Evolutionary conservation across 2,888 invertebrate genomes (phyloP), one percentile per base, ranked within the genome.

Genomic region (Aporophyla nigra): DNA sequence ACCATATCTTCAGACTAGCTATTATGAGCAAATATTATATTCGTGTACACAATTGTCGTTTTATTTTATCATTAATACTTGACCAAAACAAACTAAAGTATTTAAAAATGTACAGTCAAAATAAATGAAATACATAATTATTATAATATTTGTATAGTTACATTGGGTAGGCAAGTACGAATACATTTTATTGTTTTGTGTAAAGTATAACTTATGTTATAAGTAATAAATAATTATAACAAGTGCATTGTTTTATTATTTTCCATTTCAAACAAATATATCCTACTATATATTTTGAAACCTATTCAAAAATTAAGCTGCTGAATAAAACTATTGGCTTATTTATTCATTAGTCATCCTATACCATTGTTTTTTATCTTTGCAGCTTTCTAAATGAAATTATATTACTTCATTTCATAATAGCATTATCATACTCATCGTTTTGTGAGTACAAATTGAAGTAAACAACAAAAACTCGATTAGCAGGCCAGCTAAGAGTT

Each of bases 171-270:
- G 65, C 46, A 72, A 76, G 76, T 79, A 77, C 71, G 58, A 76
- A 62, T 74, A 76, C 73, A 76, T 75, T 62, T 67, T 78, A 82
- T 69, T 72, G 59, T 83, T 77, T 80, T 85, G 67, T 87, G 83
- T 83, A 83, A 83, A 81, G 71, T 78, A 78, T 86, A 87, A 80
- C 74, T 76, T 86, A 66, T 87, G 69, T 69, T 71, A 77, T 83
- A 80, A 85, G 77, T 82, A 83, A 86, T 86, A 86, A 80, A 87
- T 77, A 88, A 84, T 78, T 82, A 67, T 74, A 77, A 77, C n/a
- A 56, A 56, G 63, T 6, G 14, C 46, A 7, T 70, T n/a, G 51
- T 78, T 69, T 78, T 76, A 69, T 78, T 78, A 27, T 61, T 78
- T 76, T 51, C 0, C 10, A 1, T 46, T 49, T 10, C 2, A 12